Evolutionary conservation across 2,113 vertebrate species (phyloP).

Genomic region (Neolamprologus brichardi): DNA sequence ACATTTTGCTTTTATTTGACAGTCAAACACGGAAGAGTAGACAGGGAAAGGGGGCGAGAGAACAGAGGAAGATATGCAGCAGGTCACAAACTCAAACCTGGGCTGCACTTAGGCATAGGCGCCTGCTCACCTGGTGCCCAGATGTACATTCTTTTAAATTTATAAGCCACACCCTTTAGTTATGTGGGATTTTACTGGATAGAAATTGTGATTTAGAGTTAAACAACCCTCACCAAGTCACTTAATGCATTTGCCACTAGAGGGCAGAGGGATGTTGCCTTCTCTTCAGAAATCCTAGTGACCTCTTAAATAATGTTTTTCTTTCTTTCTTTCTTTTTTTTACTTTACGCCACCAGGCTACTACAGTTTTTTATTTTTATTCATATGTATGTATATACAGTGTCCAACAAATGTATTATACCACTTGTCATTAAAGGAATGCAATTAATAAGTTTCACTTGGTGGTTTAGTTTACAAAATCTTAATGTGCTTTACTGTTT

Average conservation of each 20-base stretch:
- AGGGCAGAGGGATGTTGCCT: slow-evolving; percentile 7
- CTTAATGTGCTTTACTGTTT: not conserved
- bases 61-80: not conserved
- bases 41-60: not conserved
- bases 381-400: not conserved
- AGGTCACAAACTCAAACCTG: not conserved
- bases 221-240: not conserved
- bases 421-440: not conserved
- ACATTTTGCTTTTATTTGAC: not conserved
- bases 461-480: not conserved
- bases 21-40: not conserved
- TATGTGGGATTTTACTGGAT: not conserved
- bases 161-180: not conserved
- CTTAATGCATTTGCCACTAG: slow-evolving; percentile 22
- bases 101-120: not conserved
- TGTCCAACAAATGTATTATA: not conserved
- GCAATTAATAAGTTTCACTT: not conserved
- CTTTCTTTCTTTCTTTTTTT: not conserved
- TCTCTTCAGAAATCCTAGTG: not conserved
- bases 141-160: not conserved
- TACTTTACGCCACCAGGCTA: not conserved
- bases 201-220: not conserved
- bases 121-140: not conserved
- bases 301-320: not conserved
- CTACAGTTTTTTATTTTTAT: not conserved